Conservation (phyloP, 2,888 invertebrate genomes). For the Lasioglossum lativentre region DNA sequence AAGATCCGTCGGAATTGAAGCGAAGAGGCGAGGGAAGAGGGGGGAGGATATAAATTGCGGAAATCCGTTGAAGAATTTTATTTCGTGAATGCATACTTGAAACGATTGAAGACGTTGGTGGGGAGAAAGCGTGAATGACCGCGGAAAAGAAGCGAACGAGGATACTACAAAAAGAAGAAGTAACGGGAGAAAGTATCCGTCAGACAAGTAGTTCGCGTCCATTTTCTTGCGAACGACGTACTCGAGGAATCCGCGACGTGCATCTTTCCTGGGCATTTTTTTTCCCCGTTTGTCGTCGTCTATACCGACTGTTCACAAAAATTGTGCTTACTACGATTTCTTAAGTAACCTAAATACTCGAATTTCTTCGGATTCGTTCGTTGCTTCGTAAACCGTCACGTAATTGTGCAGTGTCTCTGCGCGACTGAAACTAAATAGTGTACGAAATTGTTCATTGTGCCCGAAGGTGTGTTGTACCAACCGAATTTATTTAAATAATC, state of each 20-base stretch:
- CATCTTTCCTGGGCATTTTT: background rate
- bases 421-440: too few relatives aligned
- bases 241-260: slow-evolving; percentile 21
- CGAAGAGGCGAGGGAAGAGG: background rate
- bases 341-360: background rate
- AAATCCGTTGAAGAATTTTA: slow-evolving; percentile 53
- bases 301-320: background rate
- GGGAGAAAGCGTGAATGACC: slow-evolving; percentile 59
- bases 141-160: slow-evolving; percentile 51
- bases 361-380: background rate
- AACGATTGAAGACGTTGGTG: slow-evolving; percentile 45
- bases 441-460: too few relatives aligned
- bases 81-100: slow-evolving; percentile 46
- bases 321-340: background rate
- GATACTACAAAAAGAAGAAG: slow-evolving; percentile 40
- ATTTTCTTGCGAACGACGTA: slow-evolving; percentile 3
- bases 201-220: slow-evolving; percentile 51
- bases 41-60: slow-evolving; percentile 49
- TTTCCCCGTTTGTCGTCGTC: background rate
- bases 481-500: too few relatives aligned
- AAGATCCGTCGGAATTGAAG: slow-evolving; percentile 11
- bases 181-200: slow-evolving; percentile 58
- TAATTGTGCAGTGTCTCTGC: background rate
- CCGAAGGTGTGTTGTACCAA: too few relatives aligned
- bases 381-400: too few relatives aligned